A percentile compares a stretch with the other conserved stretches of the same genome.
These are phyloP conservation scores for Lasiurus cinereus DNA, from an alignment of 2,113 vertebrate species.

Conservation along the genomic window DNA sequence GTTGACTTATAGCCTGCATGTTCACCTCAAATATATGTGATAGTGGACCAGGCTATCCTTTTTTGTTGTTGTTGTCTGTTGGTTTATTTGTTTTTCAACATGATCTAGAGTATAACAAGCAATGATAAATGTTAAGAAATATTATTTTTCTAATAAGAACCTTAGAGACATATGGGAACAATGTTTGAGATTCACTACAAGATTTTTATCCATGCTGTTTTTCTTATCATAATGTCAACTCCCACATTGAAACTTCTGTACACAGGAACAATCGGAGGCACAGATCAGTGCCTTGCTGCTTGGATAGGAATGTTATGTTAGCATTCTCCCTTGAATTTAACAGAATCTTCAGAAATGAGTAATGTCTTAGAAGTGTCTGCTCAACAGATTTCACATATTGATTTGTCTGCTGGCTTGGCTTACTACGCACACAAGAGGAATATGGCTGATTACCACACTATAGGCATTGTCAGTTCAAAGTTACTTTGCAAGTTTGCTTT, in stretches of 20 bases:
- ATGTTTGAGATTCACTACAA: background rate
- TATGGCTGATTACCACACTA: background rate
- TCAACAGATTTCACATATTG: background rate
- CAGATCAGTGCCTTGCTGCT: background rate
- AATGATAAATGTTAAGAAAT: background rate
- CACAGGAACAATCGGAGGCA: background rate
- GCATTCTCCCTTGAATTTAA: background rate
- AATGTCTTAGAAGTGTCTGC: background rate
- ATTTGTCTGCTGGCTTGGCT: background rate
- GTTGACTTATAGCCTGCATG: background rate
- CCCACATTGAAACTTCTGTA: background rate
- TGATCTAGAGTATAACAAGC: no score
- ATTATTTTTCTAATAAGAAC: background rate
- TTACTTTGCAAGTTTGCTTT: background rate
- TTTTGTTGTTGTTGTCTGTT: background rate
- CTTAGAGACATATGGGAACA: background rate
- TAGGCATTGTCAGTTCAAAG: background rate
- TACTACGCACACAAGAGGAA: background rate
- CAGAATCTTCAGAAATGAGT: background rate
- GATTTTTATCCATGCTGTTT: background rate
- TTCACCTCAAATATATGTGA: background rate
- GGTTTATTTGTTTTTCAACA: background rate
- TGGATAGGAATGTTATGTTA: background rate
- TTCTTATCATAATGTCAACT: background rate
- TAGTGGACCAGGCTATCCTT: background rate